Evolutionary conservation across 2,797 vertebrate genomes (phyloP), one percentile per base, ranked within the genome.

Genomic region (Smutsia temminckii): DNA sequence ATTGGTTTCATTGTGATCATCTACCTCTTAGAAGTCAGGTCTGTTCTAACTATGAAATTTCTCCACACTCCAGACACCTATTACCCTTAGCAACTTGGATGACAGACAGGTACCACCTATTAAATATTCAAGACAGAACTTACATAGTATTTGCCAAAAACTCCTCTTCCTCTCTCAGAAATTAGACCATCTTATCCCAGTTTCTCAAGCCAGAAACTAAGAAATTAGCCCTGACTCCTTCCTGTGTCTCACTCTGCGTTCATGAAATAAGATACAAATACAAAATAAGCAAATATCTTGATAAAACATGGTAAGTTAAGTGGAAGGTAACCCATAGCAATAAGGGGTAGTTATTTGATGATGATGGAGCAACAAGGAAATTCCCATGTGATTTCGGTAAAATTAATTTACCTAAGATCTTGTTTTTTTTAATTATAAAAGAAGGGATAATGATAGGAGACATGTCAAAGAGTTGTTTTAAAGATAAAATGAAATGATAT

Each of bases 171-270:
- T 89, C 37, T 69, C 89, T 79, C 7, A 49, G 13, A 46, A 85
- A 84, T 85, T 23, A 25, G 4, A 37, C 20, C 3, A 2, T 42
- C 17, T n/a, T 68, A 46, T 57, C 1, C 4, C 32, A 27, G 77
- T 49, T 77, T 80, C 79, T 91, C 9, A 74, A 92, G 53, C 46
- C 89, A 94, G 79, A 85, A 85, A 83, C 8, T 27, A 34, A 55
- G 18, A 49, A 6, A 18, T 32, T 59, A 87, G 51, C 12, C 59
- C 20, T 79, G 59, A 57, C 25, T 71, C 42, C 37, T 49, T 71
- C 32, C 53, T 79, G 5, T 61, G 16, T 40, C 27, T 85, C 37
- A 51, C 6, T 77, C 17, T 86, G 29, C 5, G 29, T 85, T 87
- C 20, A 21, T 34, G 25, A 29, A 53, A 16, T 81, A 85, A 91